Evolutionary conservation across 2,113 vertebrate genomes (phyloP).

Genomic region (Pachyramphus minor): DNA sequence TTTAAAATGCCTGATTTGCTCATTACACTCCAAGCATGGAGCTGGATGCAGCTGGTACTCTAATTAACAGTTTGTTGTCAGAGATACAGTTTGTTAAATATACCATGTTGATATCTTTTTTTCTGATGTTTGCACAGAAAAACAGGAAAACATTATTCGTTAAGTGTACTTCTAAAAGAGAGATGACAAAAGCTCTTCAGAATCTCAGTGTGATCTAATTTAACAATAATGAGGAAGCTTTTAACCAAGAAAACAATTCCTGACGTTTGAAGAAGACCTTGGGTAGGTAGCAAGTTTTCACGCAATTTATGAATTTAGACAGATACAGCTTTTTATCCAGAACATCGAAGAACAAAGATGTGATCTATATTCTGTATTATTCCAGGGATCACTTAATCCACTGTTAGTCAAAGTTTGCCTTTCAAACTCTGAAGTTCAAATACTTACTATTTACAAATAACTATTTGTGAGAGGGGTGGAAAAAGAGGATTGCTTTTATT

Average conservation of each 20-base stretch:
- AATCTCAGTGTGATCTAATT: background rate
- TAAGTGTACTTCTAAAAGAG: background rate
- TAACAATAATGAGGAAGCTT: background rate
- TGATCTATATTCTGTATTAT: background rate
- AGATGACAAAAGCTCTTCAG: background rate
- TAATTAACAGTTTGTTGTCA: constrained; percentile 42
- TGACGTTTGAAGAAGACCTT: background rate
- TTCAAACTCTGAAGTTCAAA: background rate
- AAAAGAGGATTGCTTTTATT: background rate
- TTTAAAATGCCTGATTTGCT: constrained; percentile 46
- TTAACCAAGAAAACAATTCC: background rate
- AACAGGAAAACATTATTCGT: background rate
- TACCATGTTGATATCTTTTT: background rate
- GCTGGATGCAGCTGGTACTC: constrained; percentile 22
- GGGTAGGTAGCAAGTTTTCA: background rate
- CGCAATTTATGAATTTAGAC: background rate
- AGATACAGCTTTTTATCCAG: background rate
- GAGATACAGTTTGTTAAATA: constrained; percentile 27
- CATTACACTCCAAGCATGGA: constrained; percentile 23
- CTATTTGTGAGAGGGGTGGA: background rate
- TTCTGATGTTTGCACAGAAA: constrained; percentile 5
- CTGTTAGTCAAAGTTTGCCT: background rate
- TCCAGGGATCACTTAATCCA: background rate
- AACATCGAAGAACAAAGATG: background rate
- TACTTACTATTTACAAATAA: background rate